Base-by-base conservation (phyloP, 2,888 invertebrate species). In the Notocelia uddmanniana region DNA sequence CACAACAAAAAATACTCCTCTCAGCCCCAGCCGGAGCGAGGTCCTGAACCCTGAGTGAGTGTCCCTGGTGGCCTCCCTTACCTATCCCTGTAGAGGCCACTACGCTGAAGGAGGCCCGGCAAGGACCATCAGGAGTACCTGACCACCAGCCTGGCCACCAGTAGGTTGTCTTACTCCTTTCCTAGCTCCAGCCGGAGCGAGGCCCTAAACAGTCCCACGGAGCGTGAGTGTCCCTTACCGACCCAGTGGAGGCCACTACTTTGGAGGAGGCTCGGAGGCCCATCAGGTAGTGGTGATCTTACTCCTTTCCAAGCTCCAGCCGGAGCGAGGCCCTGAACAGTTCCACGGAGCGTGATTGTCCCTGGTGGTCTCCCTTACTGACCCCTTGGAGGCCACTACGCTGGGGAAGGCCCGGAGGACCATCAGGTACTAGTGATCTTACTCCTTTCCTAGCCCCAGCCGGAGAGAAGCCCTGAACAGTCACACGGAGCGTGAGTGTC, bases 51-150 rank as follows among this genome's bases (percentile, higher is more conserved):
- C 94, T 68, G 94, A 94, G 78, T n/a, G n/a, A n/a, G 90, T 94
- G 76, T 94, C 94, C 34, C 88, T 94, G 75, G 94, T 94, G 68
- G 89, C 94, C 68, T 94, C 94, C 15, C 91, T 94, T 75, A 94
- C 2, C 93, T n/a, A 94, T 94, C 79, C 94, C 94, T 1, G 85
- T 93, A 76, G 95, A 96, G 84, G 95, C 95, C 26, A 95, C 95
- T 79, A 96, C 95, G 76, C 85, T 96, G 82, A 96, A 96, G 72
- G 96, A 97, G 80, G 96, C 96, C 50, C 94, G 95, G 82, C n/a
- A n/a, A 95, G 95, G 80, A 94, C 96, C 76, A 96, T 94, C 78
- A 93, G 94, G 94, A n/a, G n/a, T n/a, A n/a, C n/a, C n/a, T n/a
- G n/a, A n/a, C n/a, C n/a, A n/a, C n/a, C n/a, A n/a, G n/a, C n/a